Percentiles rank a stretch among this genome's conserved stretches.
These are phyloP conservation scores for Monodelphis domestica DNA, from an alignment of 2,797 vertebrate genomes.

Conservation along the genomic window DNA sequence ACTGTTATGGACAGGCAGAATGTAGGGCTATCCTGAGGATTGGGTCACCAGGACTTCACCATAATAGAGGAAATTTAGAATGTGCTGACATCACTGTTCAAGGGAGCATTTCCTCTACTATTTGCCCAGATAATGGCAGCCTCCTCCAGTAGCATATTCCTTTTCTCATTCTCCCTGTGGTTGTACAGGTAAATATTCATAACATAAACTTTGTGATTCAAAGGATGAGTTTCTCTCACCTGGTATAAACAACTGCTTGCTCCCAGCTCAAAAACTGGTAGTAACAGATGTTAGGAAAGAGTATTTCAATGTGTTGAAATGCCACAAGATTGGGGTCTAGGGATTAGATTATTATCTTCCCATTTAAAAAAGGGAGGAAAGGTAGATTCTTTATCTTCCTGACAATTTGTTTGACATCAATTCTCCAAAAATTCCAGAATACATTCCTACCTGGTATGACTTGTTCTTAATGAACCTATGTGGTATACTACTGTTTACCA, in stretches of 20 bases:
- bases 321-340: neutral
- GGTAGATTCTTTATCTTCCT: neutral
- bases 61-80: neutral
- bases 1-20: neutral
- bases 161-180: neutral
- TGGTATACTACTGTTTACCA: neutral
- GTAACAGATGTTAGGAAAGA: neutral
- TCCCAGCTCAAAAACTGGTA: neutral
- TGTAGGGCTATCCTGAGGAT: neutral
- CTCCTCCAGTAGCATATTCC: neutral
- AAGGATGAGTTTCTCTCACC: neutral
- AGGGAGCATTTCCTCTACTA: neutral
- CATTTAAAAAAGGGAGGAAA: neutral
- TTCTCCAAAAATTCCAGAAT: neutral
- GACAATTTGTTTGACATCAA: neutral
- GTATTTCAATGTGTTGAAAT: neutral
- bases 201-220: neutral
- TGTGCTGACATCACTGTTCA: neutral
- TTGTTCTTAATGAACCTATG: neutral
- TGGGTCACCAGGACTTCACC: neutral
- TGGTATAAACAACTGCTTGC: neutral
- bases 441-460: neutral
- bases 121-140: neutral
- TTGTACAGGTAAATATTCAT: neutral
- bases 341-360: neutral